Evolutionary conservation across 2,113 vertebrate genomes (phyloP), one percentile per base, ranked within the genome.

Genomic region (Microcebus ravelobensis): DNA sequence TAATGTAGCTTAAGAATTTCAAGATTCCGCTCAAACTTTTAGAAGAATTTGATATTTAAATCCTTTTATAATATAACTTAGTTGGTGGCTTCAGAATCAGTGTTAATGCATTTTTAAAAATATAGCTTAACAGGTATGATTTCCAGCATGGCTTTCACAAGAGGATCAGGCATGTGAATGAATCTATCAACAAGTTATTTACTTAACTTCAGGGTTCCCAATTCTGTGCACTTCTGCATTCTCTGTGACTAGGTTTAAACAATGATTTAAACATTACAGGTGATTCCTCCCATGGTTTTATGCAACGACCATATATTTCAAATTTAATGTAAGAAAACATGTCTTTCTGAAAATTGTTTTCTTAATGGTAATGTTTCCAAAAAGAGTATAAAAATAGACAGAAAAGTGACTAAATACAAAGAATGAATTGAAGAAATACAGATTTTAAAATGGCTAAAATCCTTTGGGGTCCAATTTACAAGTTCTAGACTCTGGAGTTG

Each of bases 1-100:
- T 83, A 82, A 95, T n/a, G 15, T 39, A 80, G 25, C 48, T 74
- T 89, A 95, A 74, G 42, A 74, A 96, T 87, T 79, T 96, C 50
- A 96, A 91, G 34, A 67, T 55, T 76, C 14, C 1, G 83, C 31
- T 94, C 36, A 94, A 68, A 67, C 3, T 57, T 88, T 95, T 63
- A 92, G 71, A 90, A 81, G 15, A 97, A 96, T 59, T 55, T 82
- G 27, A 59, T 63, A 23, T n/a, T 86, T 36, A 65, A 79, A 65
- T 87, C 20, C 70, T 87, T 90, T 88, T 25, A 50, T 27, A 68
- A 84, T 55, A 76, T 63, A 80, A 80, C 31, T 83, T 20, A 90
- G 82, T 17, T 14, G 10, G 34, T 36, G 52, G 8, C 6, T 59
- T 86, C n/a, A 39, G 50, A 68, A 79, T 52, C 50, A 89, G 57